Evolutionary conservation across 2,113 vertebrate genomes (phyloP).

Genomic region (Cyanoliseus patagonus): DNA sequence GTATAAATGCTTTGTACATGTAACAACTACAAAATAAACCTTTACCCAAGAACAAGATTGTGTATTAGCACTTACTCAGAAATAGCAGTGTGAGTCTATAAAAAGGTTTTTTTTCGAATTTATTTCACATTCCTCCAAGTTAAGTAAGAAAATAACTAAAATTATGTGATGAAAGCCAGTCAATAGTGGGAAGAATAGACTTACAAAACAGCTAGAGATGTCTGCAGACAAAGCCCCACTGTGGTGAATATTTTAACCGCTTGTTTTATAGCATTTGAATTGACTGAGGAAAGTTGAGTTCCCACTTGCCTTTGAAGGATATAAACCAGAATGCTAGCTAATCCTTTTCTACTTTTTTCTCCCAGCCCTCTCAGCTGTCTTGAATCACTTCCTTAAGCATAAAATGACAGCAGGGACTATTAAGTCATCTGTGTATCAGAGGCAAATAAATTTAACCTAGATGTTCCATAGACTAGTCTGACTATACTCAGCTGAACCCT

Average conservation of each 20-base stretch:
- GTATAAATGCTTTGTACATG: neutral
- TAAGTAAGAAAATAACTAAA: neutral
- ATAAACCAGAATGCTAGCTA: neutral
- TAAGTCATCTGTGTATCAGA: neutral
- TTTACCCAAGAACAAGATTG: neutral
- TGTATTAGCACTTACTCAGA: neutral
- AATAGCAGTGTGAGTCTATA: neutral
- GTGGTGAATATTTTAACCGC: accelerated
- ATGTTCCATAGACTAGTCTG: neutral
- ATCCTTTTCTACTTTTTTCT: neutral
- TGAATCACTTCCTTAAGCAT: neutral
- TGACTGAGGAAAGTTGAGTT: accelerated
- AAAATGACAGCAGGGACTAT: neutral
- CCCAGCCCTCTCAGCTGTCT: neutral
- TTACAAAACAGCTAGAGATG: neutral
- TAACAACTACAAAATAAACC: neutral
- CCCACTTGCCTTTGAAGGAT: accelerated
- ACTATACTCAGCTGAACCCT: neutral
- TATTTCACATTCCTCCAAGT: neutral
- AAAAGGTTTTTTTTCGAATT: accelerated
- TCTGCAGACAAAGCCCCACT: neutral
- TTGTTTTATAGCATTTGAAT: neutral
- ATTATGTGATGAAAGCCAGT: neutral
- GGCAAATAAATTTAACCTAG: neutral
- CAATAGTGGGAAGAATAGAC: neutral